Evolutionary conservation across 2,113 vertebrate species (phyloP).

Genomic region (Pelecanus crispus): DNA sequence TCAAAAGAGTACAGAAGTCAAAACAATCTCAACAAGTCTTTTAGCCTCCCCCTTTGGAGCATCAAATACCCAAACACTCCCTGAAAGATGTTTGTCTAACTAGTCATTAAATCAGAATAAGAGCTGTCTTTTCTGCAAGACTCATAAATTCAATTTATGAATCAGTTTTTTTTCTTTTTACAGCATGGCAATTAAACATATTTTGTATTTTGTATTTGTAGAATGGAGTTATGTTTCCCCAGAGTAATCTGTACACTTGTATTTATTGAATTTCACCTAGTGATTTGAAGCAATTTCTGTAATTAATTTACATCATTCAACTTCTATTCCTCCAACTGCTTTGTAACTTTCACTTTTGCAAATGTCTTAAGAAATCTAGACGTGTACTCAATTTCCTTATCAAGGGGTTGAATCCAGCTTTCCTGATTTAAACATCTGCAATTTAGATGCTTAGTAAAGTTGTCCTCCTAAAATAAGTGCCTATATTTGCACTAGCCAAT

Average conservation of each 20-base stretch:
- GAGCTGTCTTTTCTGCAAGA: not conserved
- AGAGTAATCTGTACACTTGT: not conserved
- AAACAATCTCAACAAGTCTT: not conserved
- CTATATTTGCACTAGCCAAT: not conserved
- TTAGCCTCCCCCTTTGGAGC: not conserved
- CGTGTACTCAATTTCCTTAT: not conserved
- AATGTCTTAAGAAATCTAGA: not conserved
- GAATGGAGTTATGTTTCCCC: not conserved
- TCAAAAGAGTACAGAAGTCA: not conserved
- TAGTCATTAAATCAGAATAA: not conserved
- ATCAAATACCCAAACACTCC: not conserved
- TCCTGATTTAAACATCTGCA: not conserved
- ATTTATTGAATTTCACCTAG: not conserved
- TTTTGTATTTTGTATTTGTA: not conserved
- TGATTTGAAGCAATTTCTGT: not conserved
- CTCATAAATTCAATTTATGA: not conserved
- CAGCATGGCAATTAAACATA: not conserved
- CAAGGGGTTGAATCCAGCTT: not conserved
- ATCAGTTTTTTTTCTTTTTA: not conserved
- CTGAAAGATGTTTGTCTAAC: not conserved
- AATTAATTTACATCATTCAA: conserved; percentile 26
- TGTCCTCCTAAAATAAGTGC: not conserved
- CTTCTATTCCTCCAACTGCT: not conserved
- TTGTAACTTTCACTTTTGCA: not conserved
- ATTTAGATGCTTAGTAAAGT: not conserved